A percentile compares a stretch with the other conserved stretches of the same genome.
Evolutionary conservation across 2,113 vertebrate species (phyloP).

Genomic region (Enhydra lutris): DNA sequence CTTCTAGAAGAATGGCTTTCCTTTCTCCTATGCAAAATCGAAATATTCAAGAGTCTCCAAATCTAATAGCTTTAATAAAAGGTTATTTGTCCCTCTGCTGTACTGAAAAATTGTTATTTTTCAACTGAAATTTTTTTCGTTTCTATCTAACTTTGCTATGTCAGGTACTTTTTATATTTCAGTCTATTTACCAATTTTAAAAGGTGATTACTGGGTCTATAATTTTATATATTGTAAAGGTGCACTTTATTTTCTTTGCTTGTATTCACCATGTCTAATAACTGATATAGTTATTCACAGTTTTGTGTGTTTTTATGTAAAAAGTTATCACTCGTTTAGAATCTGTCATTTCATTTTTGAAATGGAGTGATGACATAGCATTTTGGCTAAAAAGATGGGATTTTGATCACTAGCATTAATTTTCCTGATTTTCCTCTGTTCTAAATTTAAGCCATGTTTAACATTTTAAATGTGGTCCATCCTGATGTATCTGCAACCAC

Average conservation of each 20-base stretch:
- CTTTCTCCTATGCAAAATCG: not conserved
- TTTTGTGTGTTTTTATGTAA: not conserved
- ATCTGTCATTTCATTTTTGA: not conserved
- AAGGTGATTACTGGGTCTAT: not conserved
- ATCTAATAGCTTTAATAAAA: constrained; percentile 63
- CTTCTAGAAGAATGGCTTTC: constrained; percentile 68
- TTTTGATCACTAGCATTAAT: not conserved
- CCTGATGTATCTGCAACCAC: not conserved
- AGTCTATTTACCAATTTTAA: constrained; percentile 24
- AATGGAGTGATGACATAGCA: not conserved
- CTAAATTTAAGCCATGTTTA: not conserved
- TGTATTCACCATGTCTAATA: not conserved
- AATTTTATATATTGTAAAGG: not conserved
- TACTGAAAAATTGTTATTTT: constrained; percentile 71
- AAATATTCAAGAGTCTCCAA: constrained; percentile 5
- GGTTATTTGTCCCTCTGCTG: constrained; percentile 59
- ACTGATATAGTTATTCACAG: not conserved
- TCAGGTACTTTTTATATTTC: constrained; percentile 42
- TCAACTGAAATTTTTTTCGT: constrained; percentile 72
- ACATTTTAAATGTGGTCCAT: not conserved
- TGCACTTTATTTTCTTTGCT: constrained; percentile 30
- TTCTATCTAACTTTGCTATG: constrained; percentile 50
- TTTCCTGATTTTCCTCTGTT: not conserved
- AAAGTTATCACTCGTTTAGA: not conserved
- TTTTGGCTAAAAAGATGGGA: not conserved